Evolutionary conservation across 2,797 vertebrate genomes (phyloP), one percentile per base, ranked within the genome.

Genomic region (Scomberomorus guttatus): DNA sequence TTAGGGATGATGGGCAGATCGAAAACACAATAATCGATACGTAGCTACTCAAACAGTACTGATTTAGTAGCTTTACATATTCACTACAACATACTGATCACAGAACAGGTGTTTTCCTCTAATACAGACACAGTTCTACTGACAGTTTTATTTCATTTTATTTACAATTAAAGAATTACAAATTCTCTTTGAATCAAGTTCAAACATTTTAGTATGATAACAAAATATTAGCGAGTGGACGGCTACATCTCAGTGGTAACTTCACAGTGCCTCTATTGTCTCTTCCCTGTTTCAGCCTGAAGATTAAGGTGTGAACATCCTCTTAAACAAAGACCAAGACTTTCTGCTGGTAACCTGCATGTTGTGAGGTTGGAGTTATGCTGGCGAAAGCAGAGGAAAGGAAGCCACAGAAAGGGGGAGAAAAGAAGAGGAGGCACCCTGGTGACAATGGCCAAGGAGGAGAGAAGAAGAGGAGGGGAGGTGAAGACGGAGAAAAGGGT

Each of bases 361-460:
- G 6, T 5, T 22, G 12, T 18, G 3, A 57, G 17, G 58, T 50
- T 37, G 0, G 24, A 20, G 65, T 46, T 0, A 94, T 94, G 93
- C 7, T 89, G 75, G 79, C 75, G 22, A 94, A 93, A 77, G 68
- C 64, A 13, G 87, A 86, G 15, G 80, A 76, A 22, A 83, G 62
- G 48, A 88, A 77, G 34, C 64, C n/a, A 6, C 65, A 27, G 66
- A 90, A 81, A 74, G 85, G 74, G 0, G 77, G 54, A 52, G 80
- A 15, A 15, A 87, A 77, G 56, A 93, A 93, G 81, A 63, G 85
- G 54, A 74, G 48, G 37, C 66, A 61, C 7, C 15, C 58, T 0
- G 51, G 0, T 15, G 77, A 83, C 60, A 72, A 75, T 52, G 72
- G 50, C 29, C 60, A 48, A 74, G 83, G 46, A 66, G 75, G 64